Evolutionary conservation across 2,113 vertebrate species (phyloP), one percentile per base, ranked within the genome.

Genomic region (Cryptomyrus ogoouensis): DNA sequence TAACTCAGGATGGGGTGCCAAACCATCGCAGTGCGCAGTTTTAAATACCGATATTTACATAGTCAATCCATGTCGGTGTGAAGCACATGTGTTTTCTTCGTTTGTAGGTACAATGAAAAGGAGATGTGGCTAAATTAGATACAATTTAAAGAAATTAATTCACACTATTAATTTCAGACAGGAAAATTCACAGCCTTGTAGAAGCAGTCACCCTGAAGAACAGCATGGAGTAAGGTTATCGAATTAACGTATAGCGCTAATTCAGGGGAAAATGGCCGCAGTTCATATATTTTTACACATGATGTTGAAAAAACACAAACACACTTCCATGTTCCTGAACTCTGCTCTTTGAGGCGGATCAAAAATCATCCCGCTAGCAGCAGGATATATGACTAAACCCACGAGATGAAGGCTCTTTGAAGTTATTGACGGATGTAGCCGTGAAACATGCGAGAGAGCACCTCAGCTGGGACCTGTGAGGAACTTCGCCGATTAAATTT

Each of bases 301-400:
- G 19, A 66, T 24, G 56, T n/a, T 24, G 31, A 88, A 42, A 62
- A 39, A 35, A 31, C 21, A 31, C 17, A 56, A 35, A 31, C 35
- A 87, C 15, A 44, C 46, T 39, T 44, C 35, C 49, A 50, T 53
- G 31, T 88, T 35, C 87, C 53, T 88, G 56, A 88, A 12, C 56
- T 62, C 19, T 44, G 17, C 56, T 88, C 31, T 88, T 66, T 88
- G 12, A 24, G 87, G 19, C 15, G 21, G 87, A 88, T 88, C 10
- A 62, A 88, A 88, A 88, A 88, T 88, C 56, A 24, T 88, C 39
- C 53, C n/a, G 31, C 35, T 44, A 66, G 31, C 35, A 44, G 58
- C n/a, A 13, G 52, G 87, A 62, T 44, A 88, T 88, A 42, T 88
- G 52, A 88, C 62, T 88, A 66, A 88, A 62, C 87, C 87, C 56